Percentiles rank a stretch among this genome's conserved stretches.
Conservation (phyloP, 2,113 vertebrate genomes). For the Odobenus rosmarus region DNA sequence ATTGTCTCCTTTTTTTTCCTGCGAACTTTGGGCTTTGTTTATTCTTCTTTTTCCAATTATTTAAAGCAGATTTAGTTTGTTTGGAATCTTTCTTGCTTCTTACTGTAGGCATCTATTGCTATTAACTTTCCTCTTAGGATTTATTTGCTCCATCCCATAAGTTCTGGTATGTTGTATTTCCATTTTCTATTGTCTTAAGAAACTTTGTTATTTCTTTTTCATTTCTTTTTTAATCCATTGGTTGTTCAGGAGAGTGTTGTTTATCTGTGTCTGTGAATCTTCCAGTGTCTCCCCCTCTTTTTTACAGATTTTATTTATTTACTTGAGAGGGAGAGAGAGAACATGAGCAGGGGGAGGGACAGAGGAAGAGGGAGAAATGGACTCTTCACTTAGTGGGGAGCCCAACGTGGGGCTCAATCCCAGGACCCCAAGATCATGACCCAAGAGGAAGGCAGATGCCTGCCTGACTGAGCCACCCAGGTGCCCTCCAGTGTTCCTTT, state of each 20-base stretch:
- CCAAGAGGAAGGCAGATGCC: not conserved
- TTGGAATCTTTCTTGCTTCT: not conserved
- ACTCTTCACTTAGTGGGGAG: not conserved
- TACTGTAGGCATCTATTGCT: not conserved
- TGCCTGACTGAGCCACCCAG: not conserved
- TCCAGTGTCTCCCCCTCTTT: not conserved
- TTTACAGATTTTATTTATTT: no score
- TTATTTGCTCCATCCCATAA: not conserved
- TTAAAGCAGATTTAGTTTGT: not conserved
- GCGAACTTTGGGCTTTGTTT: not conserved
- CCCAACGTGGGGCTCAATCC: not conserved
- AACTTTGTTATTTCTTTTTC: not conserved
- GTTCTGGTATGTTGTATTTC: not conserved
- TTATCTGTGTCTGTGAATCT: not conserved
- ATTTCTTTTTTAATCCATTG: not conserved
- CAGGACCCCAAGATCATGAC: not conserved
- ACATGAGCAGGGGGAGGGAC: not conserved
- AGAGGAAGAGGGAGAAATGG: not conserved
- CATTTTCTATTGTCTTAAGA: not conserved
- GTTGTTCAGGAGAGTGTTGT: not conserved
- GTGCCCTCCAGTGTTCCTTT: not conserved
- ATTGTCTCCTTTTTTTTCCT: not conserved
- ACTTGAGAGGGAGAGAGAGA: not conserved
- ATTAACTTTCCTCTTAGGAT: not conserved
- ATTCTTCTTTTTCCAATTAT: not conserved